Percentiles rank a stretch among this genome's conserved stretches.
Evolutionary conservation across 2,797 vertebrate species (phyloP).

Genomic region (Craterocephalus amniculus): DNA sequence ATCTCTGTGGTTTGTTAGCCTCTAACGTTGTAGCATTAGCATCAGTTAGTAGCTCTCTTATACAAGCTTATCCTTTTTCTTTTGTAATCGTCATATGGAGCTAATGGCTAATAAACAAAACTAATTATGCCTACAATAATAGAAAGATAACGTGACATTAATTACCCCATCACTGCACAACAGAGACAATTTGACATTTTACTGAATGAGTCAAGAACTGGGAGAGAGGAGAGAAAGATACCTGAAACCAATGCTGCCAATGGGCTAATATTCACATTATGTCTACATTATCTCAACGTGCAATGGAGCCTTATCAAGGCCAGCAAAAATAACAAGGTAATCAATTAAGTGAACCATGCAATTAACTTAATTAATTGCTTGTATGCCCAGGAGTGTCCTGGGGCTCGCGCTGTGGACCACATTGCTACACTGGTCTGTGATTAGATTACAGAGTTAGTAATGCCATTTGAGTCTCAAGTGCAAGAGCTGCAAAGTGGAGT

Average conservation of each 20-base stretch:
- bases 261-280: slow-evolving; percentile 66
- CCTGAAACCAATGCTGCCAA: slow-evolving; percentile 57
- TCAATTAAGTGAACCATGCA: slow-evolving; percentile 81
- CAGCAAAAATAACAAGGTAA: slow-evolving; percentile 80
- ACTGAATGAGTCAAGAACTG: slow-evolving; percentile 36
- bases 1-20: slow-evolving; percentile 11
- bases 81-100: slow-evolving; percentile 42
- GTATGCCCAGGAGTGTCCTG: slow-evolving; percentile 75
- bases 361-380: slow-evolving; percentile 83
- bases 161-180: slow-evolving; percentile 63
- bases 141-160: slow-evolving; percentile 66
- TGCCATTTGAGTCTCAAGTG: slow-evolving; percentile 69
- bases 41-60: slow-evolving; percentile 33
- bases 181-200: slow-evolving; percentile 53
- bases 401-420: slow-evolving; percentile 66
- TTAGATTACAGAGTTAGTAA: slow-evolving; percentile 76
- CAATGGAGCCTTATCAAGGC: slow-evolving; percentile 72
- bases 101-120: slow-evolving; percentile 75
- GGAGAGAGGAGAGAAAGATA: slow-evolving; percentile 32
- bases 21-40: slow-evolving; percentile 57
- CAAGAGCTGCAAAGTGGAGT: slow-evolving; percentile 63
- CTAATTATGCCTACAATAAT: slow-evolving; percentile 73
- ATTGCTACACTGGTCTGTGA: slow-evolving; percentile 72
- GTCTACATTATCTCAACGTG: slow-evolving; percentile 70
- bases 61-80: slow-evolving; percentile 47